Base-by-base conservation (phyloP, 1,140 invertebrate species). In the Trichogramma pretiosum region DNA sequence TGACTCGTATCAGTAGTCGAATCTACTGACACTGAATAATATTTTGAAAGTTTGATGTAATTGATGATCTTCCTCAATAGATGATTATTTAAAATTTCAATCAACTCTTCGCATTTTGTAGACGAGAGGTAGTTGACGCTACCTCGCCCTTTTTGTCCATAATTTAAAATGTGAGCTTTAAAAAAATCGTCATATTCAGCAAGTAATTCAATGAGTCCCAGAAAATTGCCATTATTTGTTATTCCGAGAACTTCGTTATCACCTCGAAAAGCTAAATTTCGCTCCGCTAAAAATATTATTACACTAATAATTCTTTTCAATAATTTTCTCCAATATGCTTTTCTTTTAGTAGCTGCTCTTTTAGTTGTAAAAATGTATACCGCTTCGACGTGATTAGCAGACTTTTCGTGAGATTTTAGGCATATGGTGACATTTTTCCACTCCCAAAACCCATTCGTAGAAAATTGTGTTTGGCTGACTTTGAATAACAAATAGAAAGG, bases 231-330 rank as follows among this genome's bases (percentile, higher is more conserved):
- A 34, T 46, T 46, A 34, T 46, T 32, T 41, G 13, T 4, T 11
- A 9, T 21, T n/a, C 35, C 35, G 34, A 51, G 14, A 28, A 40
- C 33, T 46, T 51, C 30, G 35, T 39, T 46, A 4, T 46, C 38
- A 21, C 43, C 44, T 36, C 49, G 35, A 36, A 51, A 51, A 41
- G 49, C 19, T 41, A 51, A 51, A 46, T 41, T 41, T 36, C 36
- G 35, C 24, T 45, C 44, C 8, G 36, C 17, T 18, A 51, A 33
- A 42, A 46, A 46, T 16, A 46, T 32, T 35, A 46, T 51, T 11
- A 46, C 32, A 36, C 18, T 36, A 4, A 37, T 49, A 21, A 49
- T 22, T 49, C 39, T 30, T 41, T 45, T 16, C 16, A 48, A 28
- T 23, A 48, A 13, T 8, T 41, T 35, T 36, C 13, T 34, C 39